Evolutionary conservation across 2,113 vertebrate genomes (phyloP), one percentile per base, ranked within the genome.

Genomic region (Terrapene triunguis): DNA sequence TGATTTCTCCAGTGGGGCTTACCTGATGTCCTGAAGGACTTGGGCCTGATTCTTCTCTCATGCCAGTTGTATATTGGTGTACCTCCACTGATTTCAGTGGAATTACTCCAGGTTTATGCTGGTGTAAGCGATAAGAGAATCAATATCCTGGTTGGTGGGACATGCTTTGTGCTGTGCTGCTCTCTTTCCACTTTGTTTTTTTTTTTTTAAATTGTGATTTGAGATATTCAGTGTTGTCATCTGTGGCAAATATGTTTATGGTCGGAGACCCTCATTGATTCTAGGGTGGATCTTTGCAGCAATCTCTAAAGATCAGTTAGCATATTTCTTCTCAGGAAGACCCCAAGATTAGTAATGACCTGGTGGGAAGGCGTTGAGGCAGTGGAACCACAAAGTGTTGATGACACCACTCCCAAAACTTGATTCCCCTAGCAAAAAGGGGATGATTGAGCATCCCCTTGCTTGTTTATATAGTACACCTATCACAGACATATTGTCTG

Each of bases 1-100:
- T 12, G 54, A 72, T 90, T 87, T 59, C 81, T 90, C 19, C 90
- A 93, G 44, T 87, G 85, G 72, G 87, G 35, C 83, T 93, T 94
- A 80, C 82, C 92, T 53, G 47, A 57, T 27, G 57, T 53, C 53
- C 74, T 78, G 24, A 29, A 84, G 51, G 44, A 85, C 76, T 50
- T 55, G 9, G 17, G 1, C 51, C 87, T 79, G 87, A 95, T 87
- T 82, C 80, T 44, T 14, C 92, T 79, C 92, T 82, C 82, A 22
- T 69, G 57, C 13, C 2, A 57, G 38, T 5, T 74, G 79, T 1
- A 0, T 42, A 80, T 4, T 48, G 76, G 5, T 0, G 82, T 19
- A 87, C 65, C 35, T 86, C 22, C 0, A 1, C 47, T 57, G 38
- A 35, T 78, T 86, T 84, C 81, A 42, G 47, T 53, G 32, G 16